These are phyloP conservation scores for Akabosia matsudoensis DNA, from an alignment of 1,140 invertebrate species.

Conservation along the genomic window DNA sequence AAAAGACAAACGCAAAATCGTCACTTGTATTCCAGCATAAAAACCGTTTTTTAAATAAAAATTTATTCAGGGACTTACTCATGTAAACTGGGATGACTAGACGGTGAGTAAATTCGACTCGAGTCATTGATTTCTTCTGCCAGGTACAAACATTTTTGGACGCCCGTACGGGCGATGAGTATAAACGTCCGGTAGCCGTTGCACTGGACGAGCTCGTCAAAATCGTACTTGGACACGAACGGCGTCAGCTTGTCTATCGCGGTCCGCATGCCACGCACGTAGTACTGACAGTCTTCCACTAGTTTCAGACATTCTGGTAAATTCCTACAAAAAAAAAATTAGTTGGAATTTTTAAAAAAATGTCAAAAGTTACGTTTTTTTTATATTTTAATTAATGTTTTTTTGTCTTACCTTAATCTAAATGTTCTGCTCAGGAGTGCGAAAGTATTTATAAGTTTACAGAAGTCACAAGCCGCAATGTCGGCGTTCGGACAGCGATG, in stretches of 20 bases:
- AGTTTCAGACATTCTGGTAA: constrained; percentile 31
- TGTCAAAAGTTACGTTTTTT: not conserved
- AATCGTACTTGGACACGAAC: constrained; percentile 41
- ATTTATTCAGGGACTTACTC: constrained; percentile 34
- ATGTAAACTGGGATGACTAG: constrained; percentile 33
- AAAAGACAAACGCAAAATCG: not conserved
- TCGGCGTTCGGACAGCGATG: constrained; percentile 45
- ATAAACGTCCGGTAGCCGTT: constrained; percentile 45
- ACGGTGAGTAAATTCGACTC: constrained; percentile 34
- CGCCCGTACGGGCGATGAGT: constrained; percentile 28
- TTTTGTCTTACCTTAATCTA: constrained; percentile 39
- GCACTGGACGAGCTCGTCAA: constrained; percentile 41
- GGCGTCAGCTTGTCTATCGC: constrained; percentile 39
- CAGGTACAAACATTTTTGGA: constrained; percentile 41
- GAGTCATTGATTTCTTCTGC: constrained; percentile 41
- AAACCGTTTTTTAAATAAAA: not conserved
- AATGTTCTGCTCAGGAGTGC: constrained; percentile 39
- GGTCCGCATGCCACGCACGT: constrained; percentile 31
- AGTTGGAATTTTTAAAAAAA: not conserved
- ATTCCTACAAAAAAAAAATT: constrained; percentile 32
- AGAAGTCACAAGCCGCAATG: constrained; percentile 45
- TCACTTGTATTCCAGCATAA: not conserved
- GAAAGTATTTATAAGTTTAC: constrained; percentile 42
- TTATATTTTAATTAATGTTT: not conserved
- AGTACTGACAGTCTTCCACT: constrained; percentile 37